Conservation (phyloP, 2,797 vertebrate species). For the Lophotriccus pileatus region DNA sequence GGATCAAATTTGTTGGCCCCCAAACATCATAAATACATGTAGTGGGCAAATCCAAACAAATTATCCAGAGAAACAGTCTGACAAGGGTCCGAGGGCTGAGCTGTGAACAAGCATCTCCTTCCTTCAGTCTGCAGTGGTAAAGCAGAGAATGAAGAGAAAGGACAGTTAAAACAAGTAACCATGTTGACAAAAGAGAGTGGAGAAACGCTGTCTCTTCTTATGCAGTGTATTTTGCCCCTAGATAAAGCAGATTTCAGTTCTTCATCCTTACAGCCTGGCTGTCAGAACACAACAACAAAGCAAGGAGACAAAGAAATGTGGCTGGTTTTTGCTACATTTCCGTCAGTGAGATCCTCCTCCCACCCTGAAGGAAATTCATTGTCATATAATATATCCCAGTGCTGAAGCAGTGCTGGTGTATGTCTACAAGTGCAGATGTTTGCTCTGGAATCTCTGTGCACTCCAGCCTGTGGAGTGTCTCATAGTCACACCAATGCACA, state of each 20-base stretch:
- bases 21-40: neutral
- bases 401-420: fast-evolving
- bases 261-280: neutral
- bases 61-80: neutral
- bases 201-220: neutral
- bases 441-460: neutral
- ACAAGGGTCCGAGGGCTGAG: neutral
- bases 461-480: neutral
- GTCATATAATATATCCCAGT: neutral
- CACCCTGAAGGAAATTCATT: neutral
- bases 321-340: neutral
- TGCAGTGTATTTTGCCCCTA: neutral
- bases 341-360: neutral
- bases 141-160: neutral
- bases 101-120: neutral
- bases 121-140: neutral
- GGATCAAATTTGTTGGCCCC: neutral
- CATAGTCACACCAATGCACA: neutral
- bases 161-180: neutral
- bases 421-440: neutral
- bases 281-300: neutral
- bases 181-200: neutral
- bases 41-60: neutral
- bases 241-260: neutral
- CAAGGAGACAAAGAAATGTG: neutral